phyloP scores from a whole-genome alignment of 2,797 vertebrate genomes.

The Clamator glandarius region DNA sequence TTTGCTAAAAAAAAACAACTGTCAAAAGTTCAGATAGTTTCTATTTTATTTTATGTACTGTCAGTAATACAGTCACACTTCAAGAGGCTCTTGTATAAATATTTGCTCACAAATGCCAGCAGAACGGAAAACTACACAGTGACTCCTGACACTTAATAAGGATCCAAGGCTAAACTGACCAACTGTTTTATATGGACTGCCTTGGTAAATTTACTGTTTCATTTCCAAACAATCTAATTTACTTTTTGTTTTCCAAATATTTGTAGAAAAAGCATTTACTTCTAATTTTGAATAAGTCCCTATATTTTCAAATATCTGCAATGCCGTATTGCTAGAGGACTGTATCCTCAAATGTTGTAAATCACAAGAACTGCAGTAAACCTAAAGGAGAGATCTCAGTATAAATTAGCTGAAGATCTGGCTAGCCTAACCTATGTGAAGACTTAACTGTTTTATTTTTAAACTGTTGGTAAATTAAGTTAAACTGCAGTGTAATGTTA shows the following conservation, averaged over 20 bases:
- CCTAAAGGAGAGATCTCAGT: background rate
- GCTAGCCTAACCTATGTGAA: background rate
- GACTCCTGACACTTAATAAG: background rate
- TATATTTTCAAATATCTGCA: background rate
- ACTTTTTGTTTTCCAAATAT: background rate
- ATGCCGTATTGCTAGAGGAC: background rate
- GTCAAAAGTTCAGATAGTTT: slow-evolving; percentile 35
- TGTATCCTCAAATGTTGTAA: background rate
- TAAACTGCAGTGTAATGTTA: slow-evolving; percentile 21
- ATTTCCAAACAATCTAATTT: slow-evolving; percentile 14
- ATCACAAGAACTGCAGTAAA: background rate
- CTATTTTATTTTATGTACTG: background rate
- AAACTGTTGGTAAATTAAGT: slow-evolving; percentile 23
- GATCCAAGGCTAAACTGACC: background rate
- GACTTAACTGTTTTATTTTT: slow-evolving; percentile 35
- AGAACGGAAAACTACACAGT: slow-evolving; percentile 34
- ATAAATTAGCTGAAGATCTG: background rate
- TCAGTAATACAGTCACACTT: slow-evolving; percentile 45
- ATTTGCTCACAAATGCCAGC: slow-evolving; percentile 57
- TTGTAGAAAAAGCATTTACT: background rate
- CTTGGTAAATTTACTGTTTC: slow-evolving; percentile 17
- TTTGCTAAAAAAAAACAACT: background rate
- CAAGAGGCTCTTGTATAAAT: slow-evolving; percentile 41
- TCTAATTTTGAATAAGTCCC: background rate
- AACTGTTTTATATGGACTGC: slow-evolving; percentile 9